A percentile compares a stretch with the other conserved stretches of the same genome.
Conservation (phyloP, 2,888 invertebrate species). For the Stenchaetothrips biformis region DNA sequence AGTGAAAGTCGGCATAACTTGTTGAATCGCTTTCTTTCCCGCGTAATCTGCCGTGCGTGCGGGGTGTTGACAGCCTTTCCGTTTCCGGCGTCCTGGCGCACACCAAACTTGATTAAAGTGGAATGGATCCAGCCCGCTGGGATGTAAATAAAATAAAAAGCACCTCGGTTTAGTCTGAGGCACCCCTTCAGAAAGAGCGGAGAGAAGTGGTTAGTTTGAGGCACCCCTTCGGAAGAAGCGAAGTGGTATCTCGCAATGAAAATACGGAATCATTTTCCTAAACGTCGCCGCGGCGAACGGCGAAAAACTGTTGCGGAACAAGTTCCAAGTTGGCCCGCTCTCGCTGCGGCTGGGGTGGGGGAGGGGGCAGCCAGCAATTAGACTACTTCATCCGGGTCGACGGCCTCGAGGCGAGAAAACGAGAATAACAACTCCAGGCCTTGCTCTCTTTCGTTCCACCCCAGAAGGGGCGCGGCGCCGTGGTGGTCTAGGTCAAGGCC, state of each 20-base stretch:
- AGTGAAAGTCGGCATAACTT: constrained; percentile 23
- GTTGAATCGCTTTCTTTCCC: constrained; percentile 17
- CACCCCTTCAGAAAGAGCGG: no score
- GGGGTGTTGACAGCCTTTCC: not conserved
- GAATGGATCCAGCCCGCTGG: no score
- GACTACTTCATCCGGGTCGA: constrained; percentile 1
- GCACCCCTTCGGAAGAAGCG: no score
- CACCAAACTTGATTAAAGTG: no score
- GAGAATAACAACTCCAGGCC: not conserved
- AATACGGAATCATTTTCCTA: not conserved
- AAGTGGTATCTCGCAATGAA: not conserved
- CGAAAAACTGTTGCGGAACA: not conserved
- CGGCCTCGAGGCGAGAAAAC: constrained; percentile 19
- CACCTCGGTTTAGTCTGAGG: no score
- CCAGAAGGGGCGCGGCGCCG: not conserved
- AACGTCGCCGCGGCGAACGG: not conserved
- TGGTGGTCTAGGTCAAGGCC: constrained; percentile 19
- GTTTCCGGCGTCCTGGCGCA: no score
- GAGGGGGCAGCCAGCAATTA: not conserved
- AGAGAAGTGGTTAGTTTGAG: no score
- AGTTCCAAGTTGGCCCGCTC: not conserved
- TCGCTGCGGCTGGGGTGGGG: not conserved
- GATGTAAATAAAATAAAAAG: no score
- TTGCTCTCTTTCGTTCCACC: not conserved
- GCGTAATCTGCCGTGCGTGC: constrained; percentile 1